phyloP scores from a whole-genome alignment of 2,888 invertebrate species.

The Scotopteryx bipunctaria region DNA sequence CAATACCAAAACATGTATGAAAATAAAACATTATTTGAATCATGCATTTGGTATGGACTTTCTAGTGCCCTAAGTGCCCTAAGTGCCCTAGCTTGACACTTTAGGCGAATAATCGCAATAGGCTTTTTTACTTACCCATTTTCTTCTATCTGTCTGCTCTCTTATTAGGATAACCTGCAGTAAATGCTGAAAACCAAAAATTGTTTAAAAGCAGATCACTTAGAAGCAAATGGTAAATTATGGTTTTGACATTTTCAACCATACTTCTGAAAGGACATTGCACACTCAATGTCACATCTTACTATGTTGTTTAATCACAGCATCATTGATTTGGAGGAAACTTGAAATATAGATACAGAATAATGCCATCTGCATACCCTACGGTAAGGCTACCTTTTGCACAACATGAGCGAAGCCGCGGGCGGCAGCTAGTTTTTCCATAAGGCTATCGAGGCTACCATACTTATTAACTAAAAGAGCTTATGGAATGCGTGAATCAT shows the following conservation, averaged over 20 bases:
- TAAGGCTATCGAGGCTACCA: too few relatives aligned
- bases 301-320: not conserved
- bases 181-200: conserved; percentile 56
- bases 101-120: conserved; percentile 59
- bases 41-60: not conserved
- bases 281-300: not conserved
- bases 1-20: not conserved
- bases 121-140: conserved; percentile 60
- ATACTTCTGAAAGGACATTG: not conserved
- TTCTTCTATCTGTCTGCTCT: conserved; percentile 66
- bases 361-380: too few relatives aligned
- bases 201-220: conserved; percentile 47
- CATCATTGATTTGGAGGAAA: not conserved
- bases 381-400: too few relatives aligned
- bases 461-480: too few relatives aligned
- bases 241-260: conserved; percentile 30
- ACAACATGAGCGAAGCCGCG: too few relatives aligned
- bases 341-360: too few relatives aligned
- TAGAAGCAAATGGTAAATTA: conserved; percentile 56
- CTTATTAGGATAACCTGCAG: conserved; percentile 55
- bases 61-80: not conserved
- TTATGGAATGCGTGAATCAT: too few relatives aligned
- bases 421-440: too few relatives aligned
- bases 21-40: not conserved
- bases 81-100: conserved; percentile 26